Evolutionary conservation across 2,113 vertebrate species (phyloP).

Genomic region (Myrmophylax atrothorax): DNA sequence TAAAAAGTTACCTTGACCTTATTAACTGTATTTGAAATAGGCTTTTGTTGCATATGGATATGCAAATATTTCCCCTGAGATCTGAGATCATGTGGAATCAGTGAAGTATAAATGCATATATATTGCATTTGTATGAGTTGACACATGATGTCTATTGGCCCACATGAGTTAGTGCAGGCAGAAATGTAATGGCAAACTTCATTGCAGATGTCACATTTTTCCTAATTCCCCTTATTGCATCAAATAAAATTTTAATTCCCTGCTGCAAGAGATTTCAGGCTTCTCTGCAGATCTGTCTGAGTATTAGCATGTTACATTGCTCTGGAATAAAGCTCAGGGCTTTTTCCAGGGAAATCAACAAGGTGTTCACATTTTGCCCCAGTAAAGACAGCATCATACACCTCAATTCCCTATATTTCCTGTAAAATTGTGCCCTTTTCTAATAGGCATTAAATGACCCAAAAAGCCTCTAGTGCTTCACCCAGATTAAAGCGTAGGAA

Average conservation of each 20-base stretch:
- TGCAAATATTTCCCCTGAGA: not conserved
- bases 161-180: not conserved
- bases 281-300: not conserved
- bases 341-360: not conserved
- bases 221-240: not conserved
- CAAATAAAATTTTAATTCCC: not conserved
- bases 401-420: not conserved
- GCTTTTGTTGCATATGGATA: not conserved
- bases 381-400: not conserved
- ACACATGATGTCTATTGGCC: not conserved
- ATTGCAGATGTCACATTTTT: not conserved
- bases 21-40: not conserved
- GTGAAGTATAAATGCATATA: not conserved
- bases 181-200: not conserved
- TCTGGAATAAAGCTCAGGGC: not conserved
- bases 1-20: conserved; percentile 29
- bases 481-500: not conserved
- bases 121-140: not conserved
- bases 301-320: not conserved
- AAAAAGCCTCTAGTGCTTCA: not conserved
- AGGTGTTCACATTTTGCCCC: not conserved
- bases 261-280: not conserved
- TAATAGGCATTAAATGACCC: not conserved
- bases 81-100: not conserved
- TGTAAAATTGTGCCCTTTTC: not conserved